Percentiles rank a stretch among this genome's conserved stretches.
These are phyloP conservation scores for Symphodus melops DNA, from an alignment of 2,113 vertebrate species.

Conservation along the genomic window DNA sequence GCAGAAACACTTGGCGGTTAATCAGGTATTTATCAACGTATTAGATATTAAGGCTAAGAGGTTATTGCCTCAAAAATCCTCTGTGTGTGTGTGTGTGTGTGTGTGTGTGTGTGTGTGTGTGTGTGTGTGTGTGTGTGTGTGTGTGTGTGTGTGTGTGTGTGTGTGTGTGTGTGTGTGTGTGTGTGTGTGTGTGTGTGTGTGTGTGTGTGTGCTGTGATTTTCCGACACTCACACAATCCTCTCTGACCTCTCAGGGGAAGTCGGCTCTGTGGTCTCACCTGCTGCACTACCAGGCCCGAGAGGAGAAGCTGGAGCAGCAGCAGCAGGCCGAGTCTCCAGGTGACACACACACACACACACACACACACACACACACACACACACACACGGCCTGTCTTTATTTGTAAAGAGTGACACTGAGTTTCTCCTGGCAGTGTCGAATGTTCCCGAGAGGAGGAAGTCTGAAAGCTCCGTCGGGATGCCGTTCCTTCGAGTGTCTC, in stretches of 20 bases:
- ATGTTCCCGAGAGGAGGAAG: slow-evolving; percentile 88
- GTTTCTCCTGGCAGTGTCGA: slow-evolving; percentile 76
- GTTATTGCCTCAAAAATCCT: neutral
- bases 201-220: too few species aligned
- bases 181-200: neutral
- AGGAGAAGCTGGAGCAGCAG: slow-evolving; percentile 88
- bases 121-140: neutral
- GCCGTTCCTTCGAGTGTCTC: slow-evolving; percentile 86
- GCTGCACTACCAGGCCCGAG: slow-evolving; percentile 90
- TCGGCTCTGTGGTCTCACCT: slow-evolving; percentile 96
- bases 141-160: too few species aligned
- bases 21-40: neutral
- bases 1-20: neutral
- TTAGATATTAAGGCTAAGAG: neutral
- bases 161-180: too few species aligned
- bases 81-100: neutral
- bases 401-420: too few species aligned
- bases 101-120: too few species aligned
- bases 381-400: neutral
- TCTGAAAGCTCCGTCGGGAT: slow-evolving; percentile 86
- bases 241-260: slow-evolving; percentile 85
- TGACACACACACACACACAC: slow-evolving; percentile 56
- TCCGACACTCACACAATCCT: neutral
- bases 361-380: slow-evolving; percentile 18
- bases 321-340: slow-evolving; percentile 86